Evolutionary conservation across 2,888 invertebrate species (phyloP).

Genomic region (Hesperia comma): DNA sequence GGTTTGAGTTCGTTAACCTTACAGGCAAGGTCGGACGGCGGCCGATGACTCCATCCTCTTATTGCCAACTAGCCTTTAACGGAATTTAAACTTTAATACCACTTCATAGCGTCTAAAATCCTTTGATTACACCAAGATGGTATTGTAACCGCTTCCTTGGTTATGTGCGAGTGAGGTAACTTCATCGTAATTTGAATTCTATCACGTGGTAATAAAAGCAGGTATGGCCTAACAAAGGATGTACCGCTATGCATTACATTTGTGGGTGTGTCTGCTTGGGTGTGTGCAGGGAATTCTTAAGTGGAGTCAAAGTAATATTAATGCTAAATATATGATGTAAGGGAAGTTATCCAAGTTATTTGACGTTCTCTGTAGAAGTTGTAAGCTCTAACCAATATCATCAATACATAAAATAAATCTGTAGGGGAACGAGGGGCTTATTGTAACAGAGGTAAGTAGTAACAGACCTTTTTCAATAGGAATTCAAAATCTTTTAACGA

Average conservation of each 20-base stretch:
- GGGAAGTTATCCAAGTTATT: background rate
- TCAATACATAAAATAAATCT: background rate
- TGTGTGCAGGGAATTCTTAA: conserved; percentile 28
- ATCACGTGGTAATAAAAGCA: conserved; percentile 15
- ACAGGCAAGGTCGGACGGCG: conserved; percentile 72
- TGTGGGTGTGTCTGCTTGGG: conserved; percentile 25
- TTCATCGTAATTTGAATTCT: conserved; percentile 23
- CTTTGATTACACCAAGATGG: conserved; percentile 40
- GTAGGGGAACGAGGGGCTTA: too few relatives aligned
- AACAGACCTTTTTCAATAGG: background rate
- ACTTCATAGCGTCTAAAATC: conserved; percentile 38
- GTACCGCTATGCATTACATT: conserved; percentile 20
- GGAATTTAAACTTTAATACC: conserved; percentile 39
- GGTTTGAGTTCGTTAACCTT: conserved; percentile 65
- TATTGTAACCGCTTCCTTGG: conserved; percentile 42
- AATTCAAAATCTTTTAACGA: too few relatives aligned
- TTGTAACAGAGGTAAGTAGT: too few relatives aligned
- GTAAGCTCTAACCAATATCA: background rate
- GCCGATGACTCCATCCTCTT: conserved; percentile 58
- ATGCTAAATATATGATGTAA: conserved; percentile 2
- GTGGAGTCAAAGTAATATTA: conserved; percentile 20
- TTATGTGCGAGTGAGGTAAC: conserved; percentile 26
- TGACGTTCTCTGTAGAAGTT: background rate
- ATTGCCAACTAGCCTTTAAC: conserved; percentile 44
- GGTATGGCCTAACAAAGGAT: conserved; percentile 21